These are phyloP conservation scores for Erebia palarica DNA, from an alignment of 2,888 invertebrate species.

Conservation along the genomic window DNA sequence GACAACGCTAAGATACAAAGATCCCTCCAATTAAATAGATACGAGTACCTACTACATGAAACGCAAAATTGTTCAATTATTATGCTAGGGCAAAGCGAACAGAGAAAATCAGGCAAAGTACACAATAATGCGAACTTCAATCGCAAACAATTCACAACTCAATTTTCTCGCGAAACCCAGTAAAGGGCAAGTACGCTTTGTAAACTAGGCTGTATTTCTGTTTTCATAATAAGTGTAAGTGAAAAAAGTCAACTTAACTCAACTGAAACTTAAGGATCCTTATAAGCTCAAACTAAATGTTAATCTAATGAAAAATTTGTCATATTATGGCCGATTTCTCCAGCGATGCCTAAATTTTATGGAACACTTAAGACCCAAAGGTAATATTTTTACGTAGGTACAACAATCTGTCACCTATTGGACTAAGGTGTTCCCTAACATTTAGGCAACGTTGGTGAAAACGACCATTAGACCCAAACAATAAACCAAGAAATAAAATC, in stretches of 20 bases:
- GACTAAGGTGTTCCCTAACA: too few relatives aligned
- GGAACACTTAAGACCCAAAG: too few relatives aligned
- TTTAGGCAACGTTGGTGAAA: too few relatives aligned
- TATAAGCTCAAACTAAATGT: too few relatives aligned
- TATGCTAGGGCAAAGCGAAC: constrained; percentile 11
- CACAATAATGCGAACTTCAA: constrained; percentile 30
- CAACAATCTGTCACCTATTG: too few relatives aligned
- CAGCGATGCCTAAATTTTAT: too few relatives aligned
- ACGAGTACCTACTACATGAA: neutral
- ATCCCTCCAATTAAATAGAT: constrained; percentile 6
- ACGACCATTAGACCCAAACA: too few relatives aligned
- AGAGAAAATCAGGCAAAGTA: constrained; percentile 24
- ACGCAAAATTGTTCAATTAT: constrained; percentile 15
- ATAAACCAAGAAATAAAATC: too few relatives aligned
- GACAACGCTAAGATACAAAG: neutral
- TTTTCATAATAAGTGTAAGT: constrained; percentile 5
- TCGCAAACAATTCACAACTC: constrained; percentile 27
- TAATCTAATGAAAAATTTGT: too few relatives aligned
- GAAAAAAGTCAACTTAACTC: neutral
- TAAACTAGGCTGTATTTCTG: constrained; percentile 7
- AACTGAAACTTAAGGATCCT: too few relatives aligned
- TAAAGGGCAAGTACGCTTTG: constrained; percentile 14
- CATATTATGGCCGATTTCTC: too few relatives aligned
- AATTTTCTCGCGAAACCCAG: constrained; percentile 15
- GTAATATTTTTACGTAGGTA: too few relatives aligned